Percentiles rank a stretch among this genome's conserved stretches.
phyloP scores from a whole-genome alignment of 2,113 vertebrate species.

The Eulemur macaco region DNA sequence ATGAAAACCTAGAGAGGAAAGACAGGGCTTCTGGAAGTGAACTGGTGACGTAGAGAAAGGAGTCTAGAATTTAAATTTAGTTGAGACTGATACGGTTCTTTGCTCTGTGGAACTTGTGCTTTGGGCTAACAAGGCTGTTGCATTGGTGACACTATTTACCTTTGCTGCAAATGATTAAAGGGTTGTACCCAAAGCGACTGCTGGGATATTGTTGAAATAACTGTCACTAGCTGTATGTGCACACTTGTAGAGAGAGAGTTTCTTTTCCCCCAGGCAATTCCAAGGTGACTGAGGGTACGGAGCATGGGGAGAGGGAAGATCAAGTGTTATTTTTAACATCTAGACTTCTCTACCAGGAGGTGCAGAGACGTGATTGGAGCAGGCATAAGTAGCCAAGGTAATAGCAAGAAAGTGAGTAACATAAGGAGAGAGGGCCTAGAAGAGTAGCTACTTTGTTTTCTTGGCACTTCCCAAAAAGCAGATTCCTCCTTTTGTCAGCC shows the following conservation, averaged over 20 bases:
- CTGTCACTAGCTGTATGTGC: not conserved
- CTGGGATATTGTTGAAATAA: not conserved
- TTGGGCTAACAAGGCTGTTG: not conserved
- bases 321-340: not conserved
- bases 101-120: not conserved
- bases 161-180: not conserved
- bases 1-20: conserved; percentile 19
- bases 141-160: not conserved
- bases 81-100: not conserved
- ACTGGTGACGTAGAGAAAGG: not conserved
- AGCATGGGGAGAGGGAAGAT: not conserved
- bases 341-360: not conserved
- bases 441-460: not conserved
- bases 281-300: not conserved
- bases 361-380: not conserved
- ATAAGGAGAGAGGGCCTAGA: not conserved
- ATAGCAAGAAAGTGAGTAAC: not conserved
- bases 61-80: conserved; percentile 24
- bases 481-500: not conserved
- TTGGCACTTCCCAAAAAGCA: not conserved
- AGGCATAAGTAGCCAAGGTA: not conserved
- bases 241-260: not conserved
- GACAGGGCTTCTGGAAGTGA: not conserved
- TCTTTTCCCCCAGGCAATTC: not conserved
- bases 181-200: not conserved